These are phyloP conservation scores for Sebastes iracundus DNA, from an alignment of 2,797 vertebrate species.

Conservation along the genomic window DNA sequence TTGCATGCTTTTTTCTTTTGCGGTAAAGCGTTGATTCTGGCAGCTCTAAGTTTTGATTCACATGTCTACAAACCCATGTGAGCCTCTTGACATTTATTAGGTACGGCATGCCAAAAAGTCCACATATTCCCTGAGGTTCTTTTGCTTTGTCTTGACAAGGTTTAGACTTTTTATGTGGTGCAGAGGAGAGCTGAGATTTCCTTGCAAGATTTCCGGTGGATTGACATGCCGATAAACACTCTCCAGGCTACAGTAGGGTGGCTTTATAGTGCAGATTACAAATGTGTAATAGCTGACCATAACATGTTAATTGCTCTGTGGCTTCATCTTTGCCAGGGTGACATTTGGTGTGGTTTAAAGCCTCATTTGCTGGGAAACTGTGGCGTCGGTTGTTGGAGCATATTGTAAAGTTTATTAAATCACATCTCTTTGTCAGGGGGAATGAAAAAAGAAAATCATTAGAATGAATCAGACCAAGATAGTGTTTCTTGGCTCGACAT, in stretches of 20 bases:
- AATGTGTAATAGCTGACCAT: conserved; percentile 13
- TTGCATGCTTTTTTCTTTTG: neutral
- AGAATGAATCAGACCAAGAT: conserved; percentile 31
- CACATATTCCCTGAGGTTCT: conserved; percentile 44
- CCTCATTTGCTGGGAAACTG: conserved; percentile 21
- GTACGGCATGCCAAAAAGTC: conserved; percentile 47
- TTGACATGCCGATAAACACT: conserved; percentile 15
- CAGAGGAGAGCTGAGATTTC: conserved; percentile 40
- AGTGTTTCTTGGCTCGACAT: conserved; percentile 32
- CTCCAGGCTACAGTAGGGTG: neutral
- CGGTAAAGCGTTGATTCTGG: neutral
- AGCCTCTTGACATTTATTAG: conserved; percentile 66
- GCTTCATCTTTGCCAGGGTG: conserved; percentile 20
- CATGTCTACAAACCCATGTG: conserved; percentile 40
- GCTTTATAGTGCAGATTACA: neutral
- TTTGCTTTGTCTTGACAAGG: conserved; percentile 54
- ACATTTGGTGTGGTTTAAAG: conserved; percentile 32
- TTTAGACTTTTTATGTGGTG: conserved; percentile 45
- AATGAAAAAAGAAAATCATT: conserved; percentile 31
- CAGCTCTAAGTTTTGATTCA: conserved; percentile 34
- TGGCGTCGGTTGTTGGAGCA: conserved; percentile 2
- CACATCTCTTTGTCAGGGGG: conserved; percentile 22
- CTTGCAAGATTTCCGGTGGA: neutral
- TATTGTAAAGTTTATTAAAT: conserved; percentile 47
- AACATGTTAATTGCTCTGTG: conserved; percentile 18